Base-by-base conservation (phyloP, 2,888 invertebrate genomes). In the Mimas tiliae region DNA sequence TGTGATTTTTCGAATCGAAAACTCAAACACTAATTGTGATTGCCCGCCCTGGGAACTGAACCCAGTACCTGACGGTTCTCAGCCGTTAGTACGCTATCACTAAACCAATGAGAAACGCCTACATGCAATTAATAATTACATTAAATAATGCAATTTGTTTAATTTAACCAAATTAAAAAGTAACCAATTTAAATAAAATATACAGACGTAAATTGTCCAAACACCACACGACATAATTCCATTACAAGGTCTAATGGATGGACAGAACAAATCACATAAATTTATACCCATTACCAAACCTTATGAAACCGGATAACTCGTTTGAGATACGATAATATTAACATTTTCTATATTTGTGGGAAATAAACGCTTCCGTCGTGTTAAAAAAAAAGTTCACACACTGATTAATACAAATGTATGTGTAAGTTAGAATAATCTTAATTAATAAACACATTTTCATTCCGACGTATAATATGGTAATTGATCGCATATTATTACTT, bases 241-340 rank as follows among this genome's bases (percentile, higher is more conserved):
- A 53, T 53, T 53, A 58, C 16, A 19, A 38, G 19, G 42, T 19
- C 38, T 58, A 58, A 58, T 58, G 42, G 58, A 42, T 58, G 42
- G 38, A 52, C 27, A 6, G 58, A 12, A 58, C 58, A 42, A 58
- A 42, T 42, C 58, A 58, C 58, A 58, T 42, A 42, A 42, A 58
- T 42, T 16, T 19, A 6, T 19, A 42, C 16, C 38, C 58, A 58
- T 58, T 58, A 38, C 58, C 42, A 9, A 19, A 19, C 19, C 50
- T 16, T 58, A 58, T 16, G 38, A 19, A 58, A 58, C 42, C 58
- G 16, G 58, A 58, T 42, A 38, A 53, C 33, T 34, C n/a, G 6
- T n/a, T n/a, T 33, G 38, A 33, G 6, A 11, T 38, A 42, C 9
- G 16, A 19, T 16, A 19, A 42, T 19, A 58, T 58, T 19, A 12